phyloP scores from a whole-genome alignment of 2,113 vertebrate genomes.

The Albula goreensis region DNA sequence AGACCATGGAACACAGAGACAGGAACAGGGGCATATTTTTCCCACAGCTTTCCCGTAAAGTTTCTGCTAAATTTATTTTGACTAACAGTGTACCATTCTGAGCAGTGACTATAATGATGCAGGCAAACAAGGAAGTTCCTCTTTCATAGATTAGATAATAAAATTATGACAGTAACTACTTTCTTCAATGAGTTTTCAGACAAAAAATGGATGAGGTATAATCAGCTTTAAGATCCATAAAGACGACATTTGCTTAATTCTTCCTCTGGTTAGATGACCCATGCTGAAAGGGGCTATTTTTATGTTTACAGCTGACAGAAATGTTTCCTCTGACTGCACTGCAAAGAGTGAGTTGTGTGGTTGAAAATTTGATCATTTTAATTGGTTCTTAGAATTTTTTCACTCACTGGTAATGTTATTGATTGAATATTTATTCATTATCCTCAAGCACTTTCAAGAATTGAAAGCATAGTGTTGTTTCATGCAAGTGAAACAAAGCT shows the following conservation, averaged over 20 bases:
- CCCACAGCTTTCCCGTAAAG: background rate
- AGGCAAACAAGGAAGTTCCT: background rate
- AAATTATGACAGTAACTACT: background rate
- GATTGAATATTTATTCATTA: background rate
- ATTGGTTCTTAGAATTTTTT: background rate
- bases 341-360: background rate
- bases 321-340: background rate
- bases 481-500: background rate
- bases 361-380: background rate
- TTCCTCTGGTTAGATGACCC: background rate
- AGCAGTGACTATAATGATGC: background rate
- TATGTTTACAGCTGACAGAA: background rate
- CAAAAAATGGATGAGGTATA: background rate
- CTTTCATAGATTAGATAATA: background rate
- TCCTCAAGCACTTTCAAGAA: background rate
- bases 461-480: background rate
- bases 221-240: background rate
- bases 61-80: background rate
- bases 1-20: constrained; percentile 42
- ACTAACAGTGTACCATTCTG: background rate
- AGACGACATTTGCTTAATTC: background rate
- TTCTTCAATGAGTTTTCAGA: background rate
- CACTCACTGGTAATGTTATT: background rate
- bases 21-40: constrained; percentile 9
- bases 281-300: background rate